Conservation (phyloP, 2,797 vertebrate genomes). For the Danio albolineatus region DNA sequence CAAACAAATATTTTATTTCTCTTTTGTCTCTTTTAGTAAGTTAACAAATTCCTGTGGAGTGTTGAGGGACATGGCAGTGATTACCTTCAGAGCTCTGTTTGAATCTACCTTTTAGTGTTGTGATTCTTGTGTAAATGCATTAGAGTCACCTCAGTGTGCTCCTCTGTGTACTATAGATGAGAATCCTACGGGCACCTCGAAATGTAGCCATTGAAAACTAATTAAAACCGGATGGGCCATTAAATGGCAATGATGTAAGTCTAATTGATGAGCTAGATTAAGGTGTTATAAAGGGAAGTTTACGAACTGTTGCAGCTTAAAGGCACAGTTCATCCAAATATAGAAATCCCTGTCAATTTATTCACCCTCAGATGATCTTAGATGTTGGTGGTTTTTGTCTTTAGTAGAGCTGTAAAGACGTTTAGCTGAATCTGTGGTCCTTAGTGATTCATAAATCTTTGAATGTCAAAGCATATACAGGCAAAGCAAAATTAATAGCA, state of each 20-base stretch:
- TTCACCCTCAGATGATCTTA: too few relatives aligned
- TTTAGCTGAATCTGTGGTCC: too few relatives aligned
- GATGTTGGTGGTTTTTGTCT: too few relatives aligned
- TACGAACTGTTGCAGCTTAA: not conserved
- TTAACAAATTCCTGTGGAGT: not conserved
- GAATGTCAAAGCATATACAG: too few relatives aligned
- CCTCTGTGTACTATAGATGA: not conserved
- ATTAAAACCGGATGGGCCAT: conserved; percentile 11
- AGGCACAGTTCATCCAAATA: too few relatives aligned
- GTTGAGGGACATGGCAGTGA: not conserved
- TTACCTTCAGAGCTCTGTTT: not conserved
- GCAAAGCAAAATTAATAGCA: too few relatives aligned
- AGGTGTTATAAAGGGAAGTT: not conserved
- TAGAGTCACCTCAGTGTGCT: conserved; percentile 3
- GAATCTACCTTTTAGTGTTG: not conserved
- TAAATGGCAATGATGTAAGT: conserved; percentile 41
- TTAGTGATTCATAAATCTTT: too few relatives aligned
- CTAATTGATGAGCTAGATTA: not conserved
- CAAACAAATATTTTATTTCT: not conserved
- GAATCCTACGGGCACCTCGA: not conserved
- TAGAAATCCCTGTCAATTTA: too few relatives aligned
- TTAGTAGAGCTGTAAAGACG: too few relatives aligned
- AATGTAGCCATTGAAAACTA: not conserved
- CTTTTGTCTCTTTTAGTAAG: not conserved
- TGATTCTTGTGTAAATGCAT: conserved; percentile 13